Evolutionary conservation across 2,797 vertebrate species (phyloP).

Genomic region (Sebastes vulpes): DNA sequence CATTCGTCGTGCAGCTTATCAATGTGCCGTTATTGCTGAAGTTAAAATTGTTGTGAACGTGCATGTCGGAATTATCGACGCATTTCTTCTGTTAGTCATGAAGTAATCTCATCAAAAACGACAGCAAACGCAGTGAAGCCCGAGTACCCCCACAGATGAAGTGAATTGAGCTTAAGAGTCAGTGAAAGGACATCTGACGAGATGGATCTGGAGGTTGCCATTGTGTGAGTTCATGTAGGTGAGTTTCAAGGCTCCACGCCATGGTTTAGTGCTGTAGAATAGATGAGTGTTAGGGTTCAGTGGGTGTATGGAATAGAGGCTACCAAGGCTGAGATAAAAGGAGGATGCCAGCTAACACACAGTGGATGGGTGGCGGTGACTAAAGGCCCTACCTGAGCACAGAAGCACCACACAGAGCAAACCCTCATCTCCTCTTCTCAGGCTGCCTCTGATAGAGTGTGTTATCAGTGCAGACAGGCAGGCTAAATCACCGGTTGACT

Average conservation of each 20-base stretch:
- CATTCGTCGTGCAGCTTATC: slow-evolving; percentile 21
- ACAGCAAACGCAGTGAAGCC: background rate
- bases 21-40: slow-evolving; percentile 11
- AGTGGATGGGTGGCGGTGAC: slow-evolving; percentile 57
- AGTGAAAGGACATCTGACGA: slow-evolving; percentile 31
- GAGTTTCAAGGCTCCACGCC: slow-evolving; percentile 62
- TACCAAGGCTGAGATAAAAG: slow-evolving; percentile 63
- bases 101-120: slow-evolving; percentile 39
- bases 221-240: slow-evolving; percentile 58
- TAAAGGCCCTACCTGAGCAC: slow-evolving; percentile 61
- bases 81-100: slow-evolving; percentile 12
- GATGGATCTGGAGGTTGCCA: slow-evolving; percentile 53
- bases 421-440: slow-evolving; percentile 52
- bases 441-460: slow-evolving; percentile 71
- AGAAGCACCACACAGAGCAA: slow-evolving; percentile 29
- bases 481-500: slow-evolving; percentile 76
- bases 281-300: slow-evolving; percentile 67
- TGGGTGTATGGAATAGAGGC: slow-evolving; percentile 63
- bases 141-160: background rate
- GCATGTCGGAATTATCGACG: slow-evolving; percentile 9
- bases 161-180: slow-evolving; percentile 14
- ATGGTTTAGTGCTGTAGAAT: slow-evolving; percentile 54
- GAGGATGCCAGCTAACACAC: slow-evolving; percentile 44
- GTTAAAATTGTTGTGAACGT: slow-evolving; percentile 3
- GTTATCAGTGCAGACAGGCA: slow-evolving; percentile 77